Conservation (phyloP, 2,797 vertebrate species). For the Sebastes elongatus region DNA sequence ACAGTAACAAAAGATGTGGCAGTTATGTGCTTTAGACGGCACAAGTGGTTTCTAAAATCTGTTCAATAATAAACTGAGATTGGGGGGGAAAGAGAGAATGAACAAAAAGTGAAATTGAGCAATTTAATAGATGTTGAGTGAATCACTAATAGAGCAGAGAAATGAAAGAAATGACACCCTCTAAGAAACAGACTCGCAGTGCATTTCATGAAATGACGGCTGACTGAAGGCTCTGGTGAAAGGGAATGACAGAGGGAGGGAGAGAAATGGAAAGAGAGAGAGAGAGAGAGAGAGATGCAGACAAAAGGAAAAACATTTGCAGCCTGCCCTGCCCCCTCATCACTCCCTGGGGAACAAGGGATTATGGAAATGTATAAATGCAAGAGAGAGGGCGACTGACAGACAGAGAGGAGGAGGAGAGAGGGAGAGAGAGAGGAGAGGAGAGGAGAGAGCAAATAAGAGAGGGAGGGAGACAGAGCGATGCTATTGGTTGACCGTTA, state of each 20-base stretch:
- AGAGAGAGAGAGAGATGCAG: constrained; percentile 23
- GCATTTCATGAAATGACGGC: constrained; percentile 38
- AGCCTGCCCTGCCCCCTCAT: constrained; percentile 75
- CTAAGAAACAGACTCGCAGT: constrained; percentile 18
- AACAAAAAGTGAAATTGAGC: neutral
- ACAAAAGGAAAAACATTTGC: constrained; percentile 68
- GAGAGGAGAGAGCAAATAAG: constrained; percentile 48
- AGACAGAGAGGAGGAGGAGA: constrained; percentile 29
- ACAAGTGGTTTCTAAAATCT: constrained; percentile 13
- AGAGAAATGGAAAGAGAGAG: constrained; percentile 2
- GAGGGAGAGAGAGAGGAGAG: constrained; percentile 45
- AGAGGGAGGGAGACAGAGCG: constrained; percentile 59
- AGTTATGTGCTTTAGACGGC: neutral
- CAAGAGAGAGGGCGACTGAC: constrained; percentile 49
- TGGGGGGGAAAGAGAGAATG: neutral
- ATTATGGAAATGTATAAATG: constrained; percentile 77
- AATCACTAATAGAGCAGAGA: neutral
- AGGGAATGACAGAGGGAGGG: constrained; percentile 16
- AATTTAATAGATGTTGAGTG: neutral
- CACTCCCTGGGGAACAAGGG: constrained; percentile 71
- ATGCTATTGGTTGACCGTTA: constrained; percentile 74
- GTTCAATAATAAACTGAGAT: neutral
- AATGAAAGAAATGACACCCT: constrained; percentile 26
- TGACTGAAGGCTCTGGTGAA: constrained; percentile 38
- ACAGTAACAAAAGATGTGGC: neutral